Base-by-base conservation (phyloP, 2,888 invertebrate genomes). In the Chouioia cunea region DNA sequence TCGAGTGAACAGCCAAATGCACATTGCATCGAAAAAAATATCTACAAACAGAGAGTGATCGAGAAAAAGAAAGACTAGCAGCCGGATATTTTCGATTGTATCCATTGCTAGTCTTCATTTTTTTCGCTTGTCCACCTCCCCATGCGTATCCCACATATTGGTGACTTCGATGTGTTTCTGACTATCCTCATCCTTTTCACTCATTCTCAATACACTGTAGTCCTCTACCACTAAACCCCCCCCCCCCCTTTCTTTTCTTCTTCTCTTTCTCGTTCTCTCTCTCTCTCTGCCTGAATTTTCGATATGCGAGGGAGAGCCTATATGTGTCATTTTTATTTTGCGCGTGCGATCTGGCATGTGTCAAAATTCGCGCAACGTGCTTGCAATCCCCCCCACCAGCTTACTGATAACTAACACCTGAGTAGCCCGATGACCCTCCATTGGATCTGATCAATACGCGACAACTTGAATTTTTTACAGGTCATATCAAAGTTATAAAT, bases 381-480 rank as follows among this genome's bases (percentile, higher is more conserved):
- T 20, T 20, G 52, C 22, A 52, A 18, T 4, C 16, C 22, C 15
- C 43, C 23, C 12, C 18, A 18, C 27, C 43, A n/a, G 15, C 58
- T 8, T 27, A 4, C 43, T 20, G 18, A 14, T 27, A 48, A 47
- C 63, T 50, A 72, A 68, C 60, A 72, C 68, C 71, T 68, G 69
- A 56, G 43, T 65, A 67, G 54, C 70, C 71, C 72, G 69, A 65
- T 74, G 71, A 74, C 72, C 72, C 59, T 66, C 60, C 48, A 74
- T 44, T 57, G 62, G 60, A 47, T 18, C 53, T 23, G 66, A 69
- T 71, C 57, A 70, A 70, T 69, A 74, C 72, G 64, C 63, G 70
- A 57, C 12, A 46, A 14, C 16, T 43, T 47, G 43, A 16, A 23
- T 60, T 65, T 58, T 58, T 36, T 36, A 1, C 12, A 1, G 12